Evolutionary conservation across 2,888 invertebrate genomes (phyloP).

Genomic region (Lacanobia oleracea): DNA sequence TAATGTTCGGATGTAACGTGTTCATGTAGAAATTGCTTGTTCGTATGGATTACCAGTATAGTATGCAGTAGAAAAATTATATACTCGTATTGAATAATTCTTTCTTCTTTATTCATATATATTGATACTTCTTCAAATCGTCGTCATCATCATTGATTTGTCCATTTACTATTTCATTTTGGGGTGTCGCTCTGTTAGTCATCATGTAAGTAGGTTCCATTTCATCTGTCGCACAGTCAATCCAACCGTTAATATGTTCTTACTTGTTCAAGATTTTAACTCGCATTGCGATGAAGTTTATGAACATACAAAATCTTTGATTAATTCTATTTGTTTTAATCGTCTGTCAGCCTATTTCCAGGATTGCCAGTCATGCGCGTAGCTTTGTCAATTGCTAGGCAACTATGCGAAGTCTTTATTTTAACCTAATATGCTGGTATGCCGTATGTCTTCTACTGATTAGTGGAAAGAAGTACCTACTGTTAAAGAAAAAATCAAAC

Average conservation of each 20-base stretch:
- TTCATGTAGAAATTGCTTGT: slow-evolving; percentile 22
- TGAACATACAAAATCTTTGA: background rate
- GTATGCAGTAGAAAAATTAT: background rate
- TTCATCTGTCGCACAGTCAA: too few species aligned
- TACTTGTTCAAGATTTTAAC: background rate
- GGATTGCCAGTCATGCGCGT: slow-evolving; percentile 3
- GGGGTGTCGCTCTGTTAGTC: background rate
- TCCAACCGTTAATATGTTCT: background rate
- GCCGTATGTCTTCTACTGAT: too few species aligned
- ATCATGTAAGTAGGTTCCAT: too few species aligned
- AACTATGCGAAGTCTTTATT: background rate
- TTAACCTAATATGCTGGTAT: background rate
- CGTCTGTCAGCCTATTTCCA: slow-evolving; percentile 4
- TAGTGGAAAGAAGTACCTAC: too few species aligned
- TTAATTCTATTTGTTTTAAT: background rate
- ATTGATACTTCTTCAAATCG: background rate
- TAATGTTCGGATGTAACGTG: slow-evolving; percentile 43
- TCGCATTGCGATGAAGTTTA: background rate
- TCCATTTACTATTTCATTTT: background rate
- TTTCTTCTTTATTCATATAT: background rate
- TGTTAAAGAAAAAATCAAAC: too few species aligned
- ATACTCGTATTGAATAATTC: background rate
- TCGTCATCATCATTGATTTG: background rate
- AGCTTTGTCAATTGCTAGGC: background rate
- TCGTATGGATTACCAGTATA: slow-evolving; percentile 1